Percentiles rank a stretch among this genome's conserved stretches.
phyloP scores from a whole-genome alignment of 2,797 vertebrate genomes.

The Myotis findleyi region DNA sequence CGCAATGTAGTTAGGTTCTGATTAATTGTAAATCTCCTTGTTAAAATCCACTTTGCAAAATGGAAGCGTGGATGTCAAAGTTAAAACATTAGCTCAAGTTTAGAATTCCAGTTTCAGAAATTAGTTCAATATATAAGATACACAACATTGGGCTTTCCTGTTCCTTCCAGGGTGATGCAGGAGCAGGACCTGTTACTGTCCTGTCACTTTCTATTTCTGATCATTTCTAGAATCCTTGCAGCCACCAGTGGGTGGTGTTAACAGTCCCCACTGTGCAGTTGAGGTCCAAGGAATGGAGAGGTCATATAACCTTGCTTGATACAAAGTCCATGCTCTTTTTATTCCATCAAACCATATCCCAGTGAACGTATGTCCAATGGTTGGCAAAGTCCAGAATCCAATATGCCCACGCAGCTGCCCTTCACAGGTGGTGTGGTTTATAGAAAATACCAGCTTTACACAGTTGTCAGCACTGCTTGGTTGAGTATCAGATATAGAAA shows the following conservation, averaged over 20 bases:
- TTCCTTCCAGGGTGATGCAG: neutral
- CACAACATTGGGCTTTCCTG: neutral
- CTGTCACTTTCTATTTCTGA: neutral
- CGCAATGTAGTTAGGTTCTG: neutral
- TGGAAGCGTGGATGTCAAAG: neutral
- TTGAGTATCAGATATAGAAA: neutral
- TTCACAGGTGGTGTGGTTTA: neutral
- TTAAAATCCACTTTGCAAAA: constrained; percentile 64
- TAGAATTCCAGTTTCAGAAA: constrained; percentile 43
- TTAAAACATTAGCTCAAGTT: constrained; percentile 43
- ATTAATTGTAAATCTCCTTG: constrained; percentile 40
- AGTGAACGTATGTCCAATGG: neutral
- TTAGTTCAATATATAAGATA: neutral
- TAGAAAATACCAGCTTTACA: neutral
- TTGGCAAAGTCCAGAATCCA: neutral
- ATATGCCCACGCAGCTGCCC: neutral
- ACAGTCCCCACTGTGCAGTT: neutral
- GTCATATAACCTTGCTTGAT: neutral
- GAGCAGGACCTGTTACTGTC: neutral
- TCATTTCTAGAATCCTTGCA: neutral
- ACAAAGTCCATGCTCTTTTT: neutral
- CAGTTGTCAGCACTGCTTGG: neutral
- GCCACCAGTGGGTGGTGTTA: neutral
- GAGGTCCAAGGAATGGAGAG: neutral
- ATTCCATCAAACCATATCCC: neutral